phyloP scores from a whole-genome alignment of 37 sponge, comb jelly and placozoan genomes.

The Hexactinellida sp. region DNA sequence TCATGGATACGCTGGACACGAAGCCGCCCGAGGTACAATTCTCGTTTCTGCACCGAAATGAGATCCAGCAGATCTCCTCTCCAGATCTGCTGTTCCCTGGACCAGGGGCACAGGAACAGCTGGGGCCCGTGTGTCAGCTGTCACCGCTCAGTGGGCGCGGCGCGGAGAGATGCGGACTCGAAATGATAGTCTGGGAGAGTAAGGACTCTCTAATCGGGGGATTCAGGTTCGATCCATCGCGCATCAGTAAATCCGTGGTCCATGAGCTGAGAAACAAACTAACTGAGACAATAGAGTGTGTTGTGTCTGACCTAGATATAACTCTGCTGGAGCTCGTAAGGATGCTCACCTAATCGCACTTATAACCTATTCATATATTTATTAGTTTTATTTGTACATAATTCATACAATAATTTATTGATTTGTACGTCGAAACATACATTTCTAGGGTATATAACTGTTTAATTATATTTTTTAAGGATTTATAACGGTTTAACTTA shows the following conservation, averaged over 20 bases:
- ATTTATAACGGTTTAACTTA: neutral
- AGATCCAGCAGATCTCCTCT: neutral
- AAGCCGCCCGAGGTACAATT: neutral
- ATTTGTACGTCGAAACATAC: neutral
- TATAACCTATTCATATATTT: neutral
- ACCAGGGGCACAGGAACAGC: neutral
- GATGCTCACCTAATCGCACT: neutral
- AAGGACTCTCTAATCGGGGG: neutral
- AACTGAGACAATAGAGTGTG: neutral
- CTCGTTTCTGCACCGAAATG: neutral
- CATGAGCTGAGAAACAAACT: neutral
- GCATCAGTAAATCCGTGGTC: slow-evolving; percentile 4
- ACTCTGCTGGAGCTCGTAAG: neutral
- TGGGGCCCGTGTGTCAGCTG: neutral
- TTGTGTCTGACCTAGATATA: neutral
- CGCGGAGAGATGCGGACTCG: neutral
- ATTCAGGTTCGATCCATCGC: neutral
- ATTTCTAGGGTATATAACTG: neutral
- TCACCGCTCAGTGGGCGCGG: neutral
- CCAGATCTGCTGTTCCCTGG: neutral
- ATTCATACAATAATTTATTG: neutral
- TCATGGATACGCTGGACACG: neutral
- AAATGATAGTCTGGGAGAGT: neutral
- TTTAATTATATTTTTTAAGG: neutral
- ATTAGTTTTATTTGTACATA: neutral